phyloP scores from a whole-genome alignment of 2,888 invertebrate species.

The Strigamia transsilvanica region DNA sequence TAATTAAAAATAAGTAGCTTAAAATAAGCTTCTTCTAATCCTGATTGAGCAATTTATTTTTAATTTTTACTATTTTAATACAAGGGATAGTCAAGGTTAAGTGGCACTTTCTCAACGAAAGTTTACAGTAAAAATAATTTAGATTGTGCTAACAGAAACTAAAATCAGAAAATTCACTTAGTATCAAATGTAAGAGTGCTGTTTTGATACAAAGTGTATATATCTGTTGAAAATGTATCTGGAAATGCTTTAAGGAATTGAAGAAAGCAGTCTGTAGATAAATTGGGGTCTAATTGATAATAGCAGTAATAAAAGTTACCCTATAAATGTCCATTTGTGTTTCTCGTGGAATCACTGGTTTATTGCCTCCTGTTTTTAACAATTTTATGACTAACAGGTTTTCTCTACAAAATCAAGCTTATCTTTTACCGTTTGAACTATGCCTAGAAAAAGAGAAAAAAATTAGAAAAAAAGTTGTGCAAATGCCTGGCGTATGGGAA shows the following conservation, averaged over 20 bases:
- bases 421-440: background rate
- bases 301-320: conserved; percentile 34
- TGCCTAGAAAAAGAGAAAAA: background rate
- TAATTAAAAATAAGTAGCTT: no score
- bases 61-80: no score
- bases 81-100: background rate
- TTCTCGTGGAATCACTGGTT: conserved; percentile 40
- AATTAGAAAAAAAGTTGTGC: conserved; percentile 8
- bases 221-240: background rate
- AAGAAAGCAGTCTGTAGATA: conserved; percentile 27
- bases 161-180: background rate
- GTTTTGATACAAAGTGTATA: conserved; percentile 1
- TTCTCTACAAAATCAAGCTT: background rate
- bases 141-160: background rate
- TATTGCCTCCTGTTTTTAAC: conserved; percentile 43
- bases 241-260: conserved; percentile 30
- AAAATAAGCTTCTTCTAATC: no score
- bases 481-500: conserved; percentile 3
- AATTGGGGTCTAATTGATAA: conserved; percentile 44
- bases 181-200: background rate
- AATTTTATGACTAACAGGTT: conserved; percentile 44
- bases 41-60: no score
- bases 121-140: background rate
- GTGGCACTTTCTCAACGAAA: background rate
- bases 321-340: conserved; percentile 45